Conservation (phyloP, 2,113 vertebrate genomes). For the Ceratotherium simum region DNA sequence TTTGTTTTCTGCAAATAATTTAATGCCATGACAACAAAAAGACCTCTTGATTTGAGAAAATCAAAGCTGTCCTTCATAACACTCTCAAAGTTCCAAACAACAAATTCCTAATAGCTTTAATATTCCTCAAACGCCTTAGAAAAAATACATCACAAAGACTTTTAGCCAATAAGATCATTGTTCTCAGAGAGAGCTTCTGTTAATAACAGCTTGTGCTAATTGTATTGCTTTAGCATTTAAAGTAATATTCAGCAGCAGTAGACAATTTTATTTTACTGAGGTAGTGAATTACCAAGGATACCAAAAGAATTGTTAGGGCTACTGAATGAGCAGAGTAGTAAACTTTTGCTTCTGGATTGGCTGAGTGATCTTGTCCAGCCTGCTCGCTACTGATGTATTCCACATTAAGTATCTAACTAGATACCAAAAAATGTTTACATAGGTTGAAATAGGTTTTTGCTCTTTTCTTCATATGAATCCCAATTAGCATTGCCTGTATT, state of each 20-base stretch:
- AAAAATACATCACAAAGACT: constrained; percentile 43
- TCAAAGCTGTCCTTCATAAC: constrained; percentile 57
- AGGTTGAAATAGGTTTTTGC: constrained; percentile 38
- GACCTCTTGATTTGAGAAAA: constrained; percentile 58
- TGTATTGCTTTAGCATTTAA: constrained; percentile 39
- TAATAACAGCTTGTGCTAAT: constrained; percentile 31
- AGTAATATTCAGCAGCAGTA: not conserved
- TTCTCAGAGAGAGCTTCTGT: constrained; percentile 30
- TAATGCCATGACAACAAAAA: constrained; percentile 65
- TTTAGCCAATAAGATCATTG: constrained; percentile 27
- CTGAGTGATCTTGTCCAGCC: not conserved
- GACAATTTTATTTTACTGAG: constrained; percentile 35
- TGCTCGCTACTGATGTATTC: not conserved
- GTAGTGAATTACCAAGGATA: not conserved
- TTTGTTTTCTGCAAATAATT: constrained; percentile 67
- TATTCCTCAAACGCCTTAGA: constrained; percentile 45
- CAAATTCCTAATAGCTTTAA: constrained; percentile 17
- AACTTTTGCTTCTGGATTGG: not conserved
- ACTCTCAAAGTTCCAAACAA: not conserved
- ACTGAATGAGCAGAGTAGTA: not conserved
- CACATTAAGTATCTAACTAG: not conserved
- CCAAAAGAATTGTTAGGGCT: not conserved
- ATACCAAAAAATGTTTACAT: constrained; percentile 23
- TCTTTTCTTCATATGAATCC: constrained; percentile 35
- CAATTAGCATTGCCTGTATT: constrained; percentile 44